Base-by-base conservation (phyloP, 2,797 vertebrate species). In the Picus viridis region DNA sequence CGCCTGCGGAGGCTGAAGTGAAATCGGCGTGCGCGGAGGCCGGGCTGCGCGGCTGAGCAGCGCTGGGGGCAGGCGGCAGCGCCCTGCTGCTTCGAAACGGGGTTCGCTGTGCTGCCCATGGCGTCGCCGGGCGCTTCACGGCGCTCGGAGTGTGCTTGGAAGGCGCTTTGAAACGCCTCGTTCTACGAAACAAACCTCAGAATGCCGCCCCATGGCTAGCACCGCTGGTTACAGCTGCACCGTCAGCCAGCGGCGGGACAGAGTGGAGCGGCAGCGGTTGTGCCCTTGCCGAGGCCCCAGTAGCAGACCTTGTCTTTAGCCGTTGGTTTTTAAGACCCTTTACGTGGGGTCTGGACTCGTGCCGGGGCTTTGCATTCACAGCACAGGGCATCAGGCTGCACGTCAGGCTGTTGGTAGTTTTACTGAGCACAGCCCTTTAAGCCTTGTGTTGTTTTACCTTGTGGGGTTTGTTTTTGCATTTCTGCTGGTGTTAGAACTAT, bases 281-380 rank as follows among this genome's bases (percentile, higher is more conserved):
- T 6, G 26, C 26, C 8, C 24, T 58, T 8, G 14, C 27, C 15
- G 16, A 18, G 57, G 45, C 9, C 69, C 3, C 34, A 1, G n/a
- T 26, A 0, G 7, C 41, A 3, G 7, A 1, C 2, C 0, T 6
- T 16, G 34, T 2, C 32, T 16, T 34, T 1, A 8, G 11, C 27
- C 19, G 3, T 11, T 13, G 4, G 20, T 17, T 62, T 16, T 18
- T 19, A 6, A 26, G 57, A n/a, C 29, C 19, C 57, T 57, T 16
- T 3, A 4, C 3, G 0, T 3, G 41, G 24, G 12, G 6, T 56
- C 27, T 6, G 4, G 41, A 1, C 26, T 18, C 7, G 14, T 2
- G 32, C 39, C 47, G 3, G 4, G 18, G 11, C 8, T n/a, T 14
- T 4, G 30, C 14, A 0, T 11, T n/a, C 5, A 7, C 43, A 5